Evolutionary conservation across 2,888 invertebrate species (phyloP).

Genomic region (Celastrina argiolus): DNA sequence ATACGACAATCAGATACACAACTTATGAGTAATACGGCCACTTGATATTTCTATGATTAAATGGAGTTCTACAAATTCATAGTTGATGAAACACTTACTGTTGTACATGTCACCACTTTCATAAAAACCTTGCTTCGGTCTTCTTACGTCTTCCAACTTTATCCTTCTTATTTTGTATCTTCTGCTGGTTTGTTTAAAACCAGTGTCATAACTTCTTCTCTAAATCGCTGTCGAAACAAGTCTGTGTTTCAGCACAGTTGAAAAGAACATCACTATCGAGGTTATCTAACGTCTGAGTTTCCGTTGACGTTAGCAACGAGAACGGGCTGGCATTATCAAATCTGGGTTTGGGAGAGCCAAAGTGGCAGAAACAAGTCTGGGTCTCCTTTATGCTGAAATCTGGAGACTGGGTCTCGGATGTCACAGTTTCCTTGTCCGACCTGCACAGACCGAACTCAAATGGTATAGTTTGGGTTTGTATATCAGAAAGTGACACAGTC

Average conservation of each 20-base stretch:
- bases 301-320: conserved; percentile 49
- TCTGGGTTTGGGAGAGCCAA: conserved; percentile 48
- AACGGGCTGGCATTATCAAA: conserved; percentile 51
- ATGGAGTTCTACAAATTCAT: background rate
- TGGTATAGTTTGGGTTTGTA: conserved; percentile 66
- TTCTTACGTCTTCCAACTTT: too few relatives aligned
- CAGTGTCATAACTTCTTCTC: conserved; percentile 32
- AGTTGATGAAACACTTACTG: background rate
- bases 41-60: background rate
- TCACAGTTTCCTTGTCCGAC: conserved; percentile 56
- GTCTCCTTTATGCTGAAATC: conserved; percentile 65
- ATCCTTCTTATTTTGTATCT: background rate
- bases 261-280: conserved; percentile 49
- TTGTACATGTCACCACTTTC: background rate
- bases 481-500: conserved; percentile 58
- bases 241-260: conserved; percentile 59
- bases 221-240: conserved; percentile 48
- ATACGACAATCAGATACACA: too few relatives aligned
- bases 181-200: conserved; percentile 24
- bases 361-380: conserved; percentile 59
- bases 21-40: too few relatives aligned
- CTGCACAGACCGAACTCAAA: conserved; percentile 55
- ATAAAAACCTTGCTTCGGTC: background rate
- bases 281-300: conserved; percentile 56
- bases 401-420: conserved; percentile 50